phyloP scores from a whole-genome alignment of 2,797 vertebrate genomes.

The Echiichthys vipera region DNA sequence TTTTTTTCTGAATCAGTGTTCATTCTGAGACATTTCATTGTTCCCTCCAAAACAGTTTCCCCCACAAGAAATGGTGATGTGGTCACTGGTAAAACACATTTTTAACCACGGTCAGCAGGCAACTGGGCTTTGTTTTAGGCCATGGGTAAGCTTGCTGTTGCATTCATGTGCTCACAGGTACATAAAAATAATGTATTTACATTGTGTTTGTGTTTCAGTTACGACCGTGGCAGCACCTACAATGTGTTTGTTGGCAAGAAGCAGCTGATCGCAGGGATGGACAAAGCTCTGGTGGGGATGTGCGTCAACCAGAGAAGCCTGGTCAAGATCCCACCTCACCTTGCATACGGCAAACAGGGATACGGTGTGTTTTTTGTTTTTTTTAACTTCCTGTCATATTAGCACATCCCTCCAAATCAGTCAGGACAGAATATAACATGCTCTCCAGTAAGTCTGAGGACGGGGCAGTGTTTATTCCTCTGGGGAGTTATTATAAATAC shows the following conservation, averaged over 20 bases:
- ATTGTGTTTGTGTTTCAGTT: constrained; percentile 83
- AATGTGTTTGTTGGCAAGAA: constrained; percentile 95
- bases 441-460: background rate
- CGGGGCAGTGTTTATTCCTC: constrained; percentile 8
- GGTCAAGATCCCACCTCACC: constrained; percentile 92
- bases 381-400: background rate
- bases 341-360: constrained; percentile 92
- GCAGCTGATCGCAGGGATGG: constrained; percentile 96
- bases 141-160: background rate
- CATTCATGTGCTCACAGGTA: background rate
- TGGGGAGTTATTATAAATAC: constrained; percentile 29
- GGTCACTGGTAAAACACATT: background rate
- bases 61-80: background rate
- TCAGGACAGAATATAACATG: background rate
- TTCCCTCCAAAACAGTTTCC: background rate
- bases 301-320: constrained; percentile 95
- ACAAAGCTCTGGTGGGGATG: constrained; percentile 95
- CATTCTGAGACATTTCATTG: background rate
- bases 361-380: constrained; percentile 83
- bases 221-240: constrained; percentile 94
- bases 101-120: background rate
- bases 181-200: background rate
- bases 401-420: background rate
- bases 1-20: background rate
- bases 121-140: background rate